These are phyloP conservation scores for Monopis laevigella DNA, from an alignment of 2,888 invertebrate species.

Conservation along the genomic window DNA sequence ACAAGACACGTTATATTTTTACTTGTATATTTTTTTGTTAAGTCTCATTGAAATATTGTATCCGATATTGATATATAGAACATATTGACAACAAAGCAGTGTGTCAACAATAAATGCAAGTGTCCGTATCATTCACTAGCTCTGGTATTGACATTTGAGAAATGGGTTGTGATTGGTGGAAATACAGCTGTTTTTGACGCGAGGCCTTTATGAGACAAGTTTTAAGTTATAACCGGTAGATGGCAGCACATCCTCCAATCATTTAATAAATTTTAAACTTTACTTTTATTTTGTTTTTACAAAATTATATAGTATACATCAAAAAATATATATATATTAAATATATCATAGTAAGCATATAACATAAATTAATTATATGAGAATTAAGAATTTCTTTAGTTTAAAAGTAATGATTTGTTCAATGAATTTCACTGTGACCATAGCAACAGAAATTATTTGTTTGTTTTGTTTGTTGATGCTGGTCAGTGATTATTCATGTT, in stretches of 20 bases:
- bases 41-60: no score
- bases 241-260: conserved; percentile 30
- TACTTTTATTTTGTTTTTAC: neutral
- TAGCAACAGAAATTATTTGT: no score
- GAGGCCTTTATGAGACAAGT: neutral
- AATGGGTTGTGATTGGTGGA: conserved; percentile 38
- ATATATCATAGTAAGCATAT: no score
- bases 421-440: no score
- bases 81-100: conserved; percentile 57
- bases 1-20: no score
- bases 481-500: no score
- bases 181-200: conserved; percentile 62
- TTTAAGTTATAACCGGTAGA: conserved; percentile 25
- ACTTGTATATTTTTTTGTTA: no score
- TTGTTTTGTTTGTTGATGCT: no score
- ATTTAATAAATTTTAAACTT: neutral
- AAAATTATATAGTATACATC: neutral
- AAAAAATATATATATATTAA: neutral
- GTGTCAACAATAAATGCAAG: conserved; percentile 43
- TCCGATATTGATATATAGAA: conserved; percentile 29
- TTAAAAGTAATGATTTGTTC: no score
- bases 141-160: conserved; percentile 36
- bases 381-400: neutral
- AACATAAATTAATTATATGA: neutral
- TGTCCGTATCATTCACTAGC: conserved; percentile 35